Evolutionary conservation across 2,888 invertebrate species (phyloP), one percentile per base, ranked within the genome.

Genomic region (Gymnoscelis rufifasciata): DNA sequence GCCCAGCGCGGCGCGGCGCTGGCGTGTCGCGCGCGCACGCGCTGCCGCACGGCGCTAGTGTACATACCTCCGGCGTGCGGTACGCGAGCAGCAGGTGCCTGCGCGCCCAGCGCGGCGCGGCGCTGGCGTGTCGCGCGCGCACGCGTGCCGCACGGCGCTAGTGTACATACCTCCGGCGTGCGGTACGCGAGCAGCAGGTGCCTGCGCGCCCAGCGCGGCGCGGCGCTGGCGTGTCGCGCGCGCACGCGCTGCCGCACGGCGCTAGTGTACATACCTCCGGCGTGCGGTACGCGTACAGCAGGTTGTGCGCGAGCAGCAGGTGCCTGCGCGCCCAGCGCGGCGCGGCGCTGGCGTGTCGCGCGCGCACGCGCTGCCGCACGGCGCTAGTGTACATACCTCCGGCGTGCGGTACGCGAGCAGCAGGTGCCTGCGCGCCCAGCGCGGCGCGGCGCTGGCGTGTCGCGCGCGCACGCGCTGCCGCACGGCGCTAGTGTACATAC

Each of bases 141-240:
- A 19, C 19, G 19, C 19, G 19, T 5, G 15, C n/a, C 13, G 38
- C 13, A 24, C 46, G 46, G 19, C 19, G 19, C 19, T n/a, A n/a
- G n/a, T n/a, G n/a, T n/a, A 19, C 19, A 5, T 19, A 5, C 56
- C 52, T 57, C 54, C 8, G 47, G 47, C 12, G 48, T 29, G 24
- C 45, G 30, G 68, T 71, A 83, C 3, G 82, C 63, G 40, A 84
- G 76, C 72, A 82, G 71, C 69, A 81, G 59, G 27, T 41, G 54
- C 38, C 46, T 23, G 15, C 44, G 35, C 27, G 41, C 76, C 82
- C 83, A 82, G 36, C 43, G 46, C 43, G 49, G 41, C 31, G 26
- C 43, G 14, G 43, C 44, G 41, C 44, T 30, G 24, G 13, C 33
- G 36, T 26, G 31, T 0, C 38, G 19, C 19, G 19, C 19, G 2